phyloP scores from a whole-genome alignment of 1,140 invertebrate genomes.

The Panulirus ornatus region DNA sequence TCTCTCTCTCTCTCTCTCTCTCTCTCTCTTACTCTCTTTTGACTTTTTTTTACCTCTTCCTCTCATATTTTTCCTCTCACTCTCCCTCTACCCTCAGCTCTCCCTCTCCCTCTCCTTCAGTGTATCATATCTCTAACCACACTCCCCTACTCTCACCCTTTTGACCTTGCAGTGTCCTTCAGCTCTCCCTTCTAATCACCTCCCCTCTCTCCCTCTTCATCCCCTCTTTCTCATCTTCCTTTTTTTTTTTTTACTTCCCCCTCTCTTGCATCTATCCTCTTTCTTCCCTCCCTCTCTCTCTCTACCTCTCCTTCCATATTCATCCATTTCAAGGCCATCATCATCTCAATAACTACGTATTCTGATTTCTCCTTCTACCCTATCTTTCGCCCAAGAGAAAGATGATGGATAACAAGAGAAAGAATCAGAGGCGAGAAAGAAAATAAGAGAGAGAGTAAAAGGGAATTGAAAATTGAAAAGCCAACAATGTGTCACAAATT shows the following conservation, averaged over 20 bases:
- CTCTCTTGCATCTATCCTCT: neutral
- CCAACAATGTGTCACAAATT: too few relatives aligned
- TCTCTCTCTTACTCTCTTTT: conserved; percentile 6
- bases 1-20: conserved; percentile 40
- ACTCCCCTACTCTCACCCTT: neutral
- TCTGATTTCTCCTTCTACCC: too few relatives aligned
- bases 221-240: neutral
- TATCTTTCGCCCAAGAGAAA: too few relatives aligned
- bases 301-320: neutral
- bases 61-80: neutral
- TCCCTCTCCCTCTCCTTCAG: neutral
- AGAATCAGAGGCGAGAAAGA: too few relatives aligned
- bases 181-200: neutral
- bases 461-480: too few relatives aligned
- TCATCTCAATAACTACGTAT: neutral
- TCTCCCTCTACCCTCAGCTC: neutral
- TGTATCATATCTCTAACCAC: neutral
- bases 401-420: too few relatives aligned
- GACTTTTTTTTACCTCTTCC: neutral
- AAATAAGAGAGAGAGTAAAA: too few relatives aligned
- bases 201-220: neutral
- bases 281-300: neutral
- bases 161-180: neutral
- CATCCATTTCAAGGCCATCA: neutral
- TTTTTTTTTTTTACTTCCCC: neutral